phyloP scores from a whole-genome alignment of 2,113 vertebrate species.

The Leptobrachium leishanense region DNA sequence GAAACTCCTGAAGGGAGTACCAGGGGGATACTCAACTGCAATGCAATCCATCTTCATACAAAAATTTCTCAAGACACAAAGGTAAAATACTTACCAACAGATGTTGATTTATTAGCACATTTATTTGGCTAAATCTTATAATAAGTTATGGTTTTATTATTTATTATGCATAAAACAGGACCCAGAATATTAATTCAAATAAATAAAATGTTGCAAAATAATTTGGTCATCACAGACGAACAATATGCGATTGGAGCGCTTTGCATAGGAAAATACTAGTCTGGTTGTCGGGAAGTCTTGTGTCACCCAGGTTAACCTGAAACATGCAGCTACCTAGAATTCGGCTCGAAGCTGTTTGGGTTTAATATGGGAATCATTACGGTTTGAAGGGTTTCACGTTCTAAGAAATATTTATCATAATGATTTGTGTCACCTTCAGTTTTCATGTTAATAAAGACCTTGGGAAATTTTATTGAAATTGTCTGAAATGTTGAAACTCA shows the following conservation, averaged over 20 bases:
- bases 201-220: no score
- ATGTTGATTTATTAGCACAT: no score
- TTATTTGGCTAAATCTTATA: no score
- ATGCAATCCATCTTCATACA: no score
- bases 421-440: constrained; percentile 34
- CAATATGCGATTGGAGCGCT: background rate
- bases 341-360: constrained; percentile 17
- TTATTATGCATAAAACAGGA: no score
- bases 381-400: constrained; percentile 33
- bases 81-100: no score
- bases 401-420: constrained; percentile 43
- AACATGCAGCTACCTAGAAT: constrained; percentile 28
- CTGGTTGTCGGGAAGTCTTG: constrained; percentile 12
- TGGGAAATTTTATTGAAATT: constrained; percentile 20
- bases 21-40: no score
- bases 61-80: no score
- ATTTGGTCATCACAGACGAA: no score
- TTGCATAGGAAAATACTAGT: background rate
- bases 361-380: constrained; percentile 34
- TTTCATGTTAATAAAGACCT: constrained; percentile 15
- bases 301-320: constrained; percentile 40
- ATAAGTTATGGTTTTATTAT: no score
- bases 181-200: no score
- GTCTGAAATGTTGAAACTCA: background rate
- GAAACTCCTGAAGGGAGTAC: no score